A percentile compares a stretch with the other conserved stretches of the same genome.
Conservation (phyloP, 1,140 invertebrate genomes). For the Reticulitermes speratus region DNA sequence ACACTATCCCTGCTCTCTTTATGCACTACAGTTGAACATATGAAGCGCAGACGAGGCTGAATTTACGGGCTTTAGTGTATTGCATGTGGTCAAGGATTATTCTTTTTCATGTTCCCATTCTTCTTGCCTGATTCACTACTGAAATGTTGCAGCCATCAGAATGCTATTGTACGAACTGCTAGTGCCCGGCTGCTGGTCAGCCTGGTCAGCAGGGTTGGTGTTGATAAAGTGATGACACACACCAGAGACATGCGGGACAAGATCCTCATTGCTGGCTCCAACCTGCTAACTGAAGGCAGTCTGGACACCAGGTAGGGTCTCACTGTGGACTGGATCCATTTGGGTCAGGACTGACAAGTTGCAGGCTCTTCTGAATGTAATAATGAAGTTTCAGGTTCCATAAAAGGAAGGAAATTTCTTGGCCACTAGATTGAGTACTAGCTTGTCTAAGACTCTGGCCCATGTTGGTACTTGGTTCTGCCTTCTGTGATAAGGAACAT, state of each 20-base stretch:
- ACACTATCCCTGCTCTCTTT: too few species aligned
- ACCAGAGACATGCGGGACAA: conserved; percentile 77
- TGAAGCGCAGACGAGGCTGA: too few species aligned
- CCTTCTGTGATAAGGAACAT: too few species aligned
- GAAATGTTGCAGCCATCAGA: conserved; percentile 70
- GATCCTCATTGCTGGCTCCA: conserved; percentile 75
- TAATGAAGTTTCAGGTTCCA: conserved; percentile 27
- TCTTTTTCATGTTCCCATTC: too few species aligned
- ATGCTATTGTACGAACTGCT: conserved; percentile 77
- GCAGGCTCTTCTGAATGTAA: background rate
- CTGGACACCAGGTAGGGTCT: conserved; percentile 71
- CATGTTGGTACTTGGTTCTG: too few species aligned
- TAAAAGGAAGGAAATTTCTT: background rate
- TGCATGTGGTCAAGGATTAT: too few species aligned
- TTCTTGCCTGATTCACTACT: background rate
- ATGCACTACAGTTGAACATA: too few species aligned
- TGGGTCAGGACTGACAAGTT: too few species aligned
- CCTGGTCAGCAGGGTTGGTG: conserved; percentile 67
- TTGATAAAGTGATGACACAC: conserved; percentile 68
- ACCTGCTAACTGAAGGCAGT: conserved; percentile 81
- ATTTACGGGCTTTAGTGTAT: too few species aligned
- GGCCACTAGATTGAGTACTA: background rate
- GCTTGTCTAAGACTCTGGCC: background rate
- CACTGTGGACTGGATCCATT: too few species aligned
- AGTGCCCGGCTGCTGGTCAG: conserved; percentile 75